These are phyloP conservation scores for Drosophila barbarae DNA, from an alignment of 2,888 invertebrate genomes.

Conservation along the genomic window DNA sequence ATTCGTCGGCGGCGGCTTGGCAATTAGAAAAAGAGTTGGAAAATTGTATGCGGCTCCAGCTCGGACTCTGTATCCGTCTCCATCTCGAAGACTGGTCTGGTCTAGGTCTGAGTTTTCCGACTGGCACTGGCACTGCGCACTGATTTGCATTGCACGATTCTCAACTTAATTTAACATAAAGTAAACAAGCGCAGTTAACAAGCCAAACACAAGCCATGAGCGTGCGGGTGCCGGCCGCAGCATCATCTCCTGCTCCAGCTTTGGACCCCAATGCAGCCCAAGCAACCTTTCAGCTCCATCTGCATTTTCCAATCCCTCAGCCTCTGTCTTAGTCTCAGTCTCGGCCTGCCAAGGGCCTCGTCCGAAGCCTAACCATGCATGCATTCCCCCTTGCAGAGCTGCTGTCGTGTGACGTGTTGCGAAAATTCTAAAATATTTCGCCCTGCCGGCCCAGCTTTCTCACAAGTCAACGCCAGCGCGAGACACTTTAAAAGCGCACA, in stretches of 20 bases:
- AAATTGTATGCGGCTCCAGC: slow-evolving; percentile 62
- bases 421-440: slow-evolving; percentile 68
- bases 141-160: slow-evolving; percentile 77
- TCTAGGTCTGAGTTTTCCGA: slow-evolving; percentile 46
- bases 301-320: slow-evolving; percentile 26
- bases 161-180: slow-evolving; percentile 78
- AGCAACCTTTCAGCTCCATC: slow-evolving; percentile 16
- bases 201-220: slow-evolving; percentile 74
- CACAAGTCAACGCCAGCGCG: slow-evolving; percentile 68
- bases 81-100: slow-evolving; percentile 15
- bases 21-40: slow-evolving; percentile 74
- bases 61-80: slow-evolving; percentile 17
- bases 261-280: neutral
- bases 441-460: slow-evolving; percentile 53
- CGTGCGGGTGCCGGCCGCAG: slow-evolving; percentile 63
- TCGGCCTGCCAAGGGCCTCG: slow-evolving; percentile 46
- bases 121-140: slow-evolving; percentile 45
- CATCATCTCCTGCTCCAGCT: slow-evolving; percentile 25
- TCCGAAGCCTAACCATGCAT: slow-evolving; percentile 40
- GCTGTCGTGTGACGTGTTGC: slow-evolving; percentile 68
- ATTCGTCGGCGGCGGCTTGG: slow-evolving; percentile 41
- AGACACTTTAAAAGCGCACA: slow-evolving; percentile 59
- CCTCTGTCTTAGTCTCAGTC: slow-evolving; percentile 7
- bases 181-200: slow-evolving; percentile 77
- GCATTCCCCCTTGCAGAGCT: slow-evolving; percentile 14